A percentile compares a stretch with the other conserved stretches of the same genome.
Conservation (phyloP, 1,140 invertebrate species). For the Cylas formicarius region DNA sequence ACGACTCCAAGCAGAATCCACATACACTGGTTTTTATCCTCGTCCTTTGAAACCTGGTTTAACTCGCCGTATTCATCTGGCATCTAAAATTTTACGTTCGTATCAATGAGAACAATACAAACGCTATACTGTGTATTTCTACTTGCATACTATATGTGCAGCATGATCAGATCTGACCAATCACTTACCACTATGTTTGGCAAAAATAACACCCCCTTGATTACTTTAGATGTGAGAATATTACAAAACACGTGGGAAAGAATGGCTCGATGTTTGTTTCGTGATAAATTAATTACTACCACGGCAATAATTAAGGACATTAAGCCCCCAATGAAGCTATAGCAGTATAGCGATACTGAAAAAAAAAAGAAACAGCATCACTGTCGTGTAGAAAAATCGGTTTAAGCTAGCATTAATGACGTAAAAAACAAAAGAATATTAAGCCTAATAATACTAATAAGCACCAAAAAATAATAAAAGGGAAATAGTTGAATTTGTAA, state of each 20-base stretch:
- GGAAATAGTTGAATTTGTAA: not conserved
- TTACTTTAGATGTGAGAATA: slow-evolving; percentile 24
- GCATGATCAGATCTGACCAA: not conserved
- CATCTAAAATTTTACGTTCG: slow-evolving; percentile 19
- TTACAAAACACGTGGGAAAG: slow-evolving; percentile 27
- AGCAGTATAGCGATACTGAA: slow-evolving; percentile 34
- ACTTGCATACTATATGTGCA: not conserved
- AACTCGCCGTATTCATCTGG: slow-evolving; percentile 32
- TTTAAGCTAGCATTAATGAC: too few species aligned
- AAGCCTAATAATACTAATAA: slow-evolving; percentile 3
- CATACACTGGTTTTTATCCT: slow-evolving; percentile 24
- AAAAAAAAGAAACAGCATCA: slow-evolving; percentile 15
- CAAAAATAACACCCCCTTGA: slow-evolving; percentile 27
- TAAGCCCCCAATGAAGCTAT: slow-evolving; percentile 23
- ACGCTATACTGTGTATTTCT: not conserved
- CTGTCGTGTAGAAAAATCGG: too few species aligned
- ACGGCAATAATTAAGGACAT: slow-evolving; percentile 28
- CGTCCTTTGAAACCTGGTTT: slow-evolving; percentile 17
- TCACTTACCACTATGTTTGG: slow-evolving; percentile 28
- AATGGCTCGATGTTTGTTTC: slow-evolving; percentile 23
- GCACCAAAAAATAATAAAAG: not conserved
- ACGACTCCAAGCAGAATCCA: slow-evolving; percentile 31
- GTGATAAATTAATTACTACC: slow-evolving; percentile 32
- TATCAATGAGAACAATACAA: not conserved
- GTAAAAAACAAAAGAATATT: too few species aligned